Percentiles rank a stretch among this genome's conserved stretches.
Conservation (phyloP, 2,797 vertebrate genomes). For the Lagocephalus sceleratus region DNA sequence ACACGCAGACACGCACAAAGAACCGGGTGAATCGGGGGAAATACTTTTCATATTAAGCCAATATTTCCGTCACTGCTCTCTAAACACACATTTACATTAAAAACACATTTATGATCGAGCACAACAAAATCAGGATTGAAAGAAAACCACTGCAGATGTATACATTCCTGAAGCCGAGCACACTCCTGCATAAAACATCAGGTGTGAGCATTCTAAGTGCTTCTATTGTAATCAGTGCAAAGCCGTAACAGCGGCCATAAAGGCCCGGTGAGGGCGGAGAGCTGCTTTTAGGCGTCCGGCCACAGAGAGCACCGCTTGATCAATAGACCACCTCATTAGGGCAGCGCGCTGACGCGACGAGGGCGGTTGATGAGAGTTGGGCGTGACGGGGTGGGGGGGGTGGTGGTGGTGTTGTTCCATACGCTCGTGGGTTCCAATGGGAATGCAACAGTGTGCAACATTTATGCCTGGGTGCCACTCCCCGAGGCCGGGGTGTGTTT, state of each 20-base stretch:
- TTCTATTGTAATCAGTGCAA: constrained; percentile 66
- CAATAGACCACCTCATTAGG: constrained; percentile 69
- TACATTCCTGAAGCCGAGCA: constrained; percentile 33
- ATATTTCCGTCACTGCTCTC: constrained; percentile 21
- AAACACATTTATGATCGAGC: constrained; percentile 22
- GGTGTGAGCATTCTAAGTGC: constrained; percentile 67
- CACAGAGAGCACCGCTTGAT: constrained; percentile 68
- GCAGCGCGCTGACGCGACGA: constrained; percentile 44
- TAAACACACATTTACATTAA: constrained; percentile 17
- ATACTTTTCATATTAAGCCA: constrained; percentile 9
- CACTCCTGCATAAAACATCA: constrained; percentile 72
- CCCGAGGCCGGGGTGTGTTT: constrained; percentile 9
- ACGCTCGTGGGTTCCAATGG: constrained; percentile 5
- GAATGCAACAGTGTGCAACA: constrained; percentile 21
- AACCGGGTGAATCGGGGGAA: constrained; percentile 9
- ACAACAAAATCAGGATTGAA: constrained; percentile 7
- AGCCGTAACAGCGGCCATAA: constrained; percentile 60
- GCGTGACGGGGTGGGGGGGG: constrained; percentile 8
- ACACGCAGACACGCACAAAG: neutral
- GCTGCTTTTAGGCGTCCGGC: constrained; percentile 64
- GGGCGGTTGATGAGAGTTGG: constrained; percentile 29
- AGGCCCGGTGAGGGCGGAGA: constrained; percentile 53
- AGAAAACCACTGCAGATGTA: constrained; percentile 13
- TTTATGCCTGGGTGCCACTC: neutral
- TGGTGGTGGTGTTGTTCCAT: constrained; percentile 7